Evolutionary conservation across 23 tunicate genomes (phyloP).

Genomic region (Diplosoma virens): DNA sequence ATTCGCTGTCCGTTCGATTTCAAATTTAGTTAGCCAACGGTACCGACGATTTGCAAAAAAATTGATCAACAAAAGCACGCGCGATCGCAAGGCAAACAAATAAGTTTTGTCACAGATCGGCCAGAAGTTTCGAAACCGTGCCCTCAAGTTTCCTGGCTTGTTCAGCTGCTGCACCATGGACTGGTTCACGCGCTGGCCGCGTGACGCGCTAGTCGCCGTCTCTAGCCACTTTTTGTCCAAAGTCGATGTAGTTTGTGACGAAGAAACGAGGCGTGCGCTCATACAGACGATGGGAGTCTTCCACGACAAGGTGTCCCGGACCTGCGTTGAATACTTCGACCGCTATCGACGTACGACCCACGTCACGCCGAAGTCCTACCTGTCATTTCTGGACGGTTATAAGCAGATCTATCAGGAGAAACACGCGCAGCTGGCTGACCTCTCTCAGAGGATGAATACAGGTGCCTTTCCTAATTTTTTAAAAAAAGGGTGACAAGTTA

Average conservation of each 20-base stretch:
- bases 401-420: slow-evolving; percentile 90
- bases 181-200: slow-evolving; percentile 99
- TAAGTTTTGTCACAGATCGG: slow-evolving; percentile 54
- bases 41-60: no score
- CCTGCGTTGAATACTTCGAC: slow-evolving; percentile 96
- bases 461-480: no score
- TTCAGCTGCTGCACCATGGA: slow-evolving; percentile 99
- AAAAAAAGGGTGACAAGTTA: no score
- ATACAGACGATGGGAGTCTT: slow-evolving; percentile 98
- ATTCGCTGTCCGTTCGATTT: no score
- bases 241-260: slow-evolving; percentile 73
- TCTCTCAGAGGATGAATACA: slow-evolving; percentile 93
- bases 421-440: slow-evolving; percentile 59
- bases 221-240: slow-evolving; percentile 89
- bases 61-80: no score
- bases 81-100: no score
- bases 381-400: slow-evolving; percentile 97
- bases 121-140: slow-evolving; percentile 92
- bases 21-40: no score
- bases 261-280: slow-evolving; percentile 71
- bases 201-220: slow-evolving; percentile 97
- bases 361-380: slow-evolving; percentile 98
- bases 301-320: slow-evolving; percentile 94
- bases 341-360: slow-evolving; percentile 96
- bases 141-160: slow-evolving; percentile 94